phyloP scores from a whole-genome alignment of 2,797 vertebrate genomes.

The Distichodus sexfasciatus region DNA sequence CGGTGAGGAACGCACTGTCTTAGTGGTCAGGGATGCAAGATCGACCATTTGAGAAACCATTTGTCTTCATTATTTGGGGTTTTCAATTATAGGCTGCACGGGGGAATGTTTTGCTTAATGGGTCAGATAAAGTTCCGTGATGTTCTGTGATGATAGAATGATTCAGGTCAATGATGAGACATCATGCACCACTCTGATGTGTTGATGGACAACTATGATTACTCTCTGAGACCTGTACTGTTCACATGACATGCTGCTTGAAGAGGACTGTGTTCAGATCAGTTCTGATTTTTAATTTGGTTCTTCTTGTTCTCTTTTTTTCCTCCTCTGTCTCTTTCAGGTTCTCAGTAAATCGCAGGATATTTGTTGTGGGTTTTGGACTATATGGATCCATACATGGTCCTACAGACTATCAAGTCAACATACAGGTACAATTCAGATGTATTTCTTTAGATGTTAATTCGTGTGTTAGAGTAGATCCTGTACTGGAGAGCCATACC shows the following conservation, averaged over 20 bases:
- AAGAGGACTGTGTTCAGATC: neutral
- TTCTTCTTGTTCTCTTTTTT: neutral
- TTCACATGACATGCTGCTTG: neutral
- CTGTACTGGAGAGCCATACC: too few species aligned
- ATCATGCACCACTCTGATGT: neutral
- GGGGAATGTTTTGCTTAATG: too few species aligned
- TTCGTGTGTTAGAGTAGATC: neutral
- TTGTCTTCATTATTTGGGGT: too few species aligned
- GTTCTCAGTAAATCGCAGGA: slow-evolving; percentile 94
- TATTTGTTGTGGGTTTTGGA: slow-evolving; percentile 95
- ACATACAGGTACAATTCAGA: slow-evolving; percentile 85
- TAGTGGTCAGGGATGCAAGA: too few species aligned
- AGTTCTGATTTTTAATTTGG: neutral
- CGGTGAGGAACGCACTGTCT: too few species aligned
- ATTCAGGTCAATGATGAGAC: neutral
- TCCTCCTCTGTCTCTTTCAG: slow-evolving; percentile 60
- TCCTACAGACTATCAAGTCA: slow-evolving; percentile 97
- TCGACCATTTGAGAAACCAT: too few species aligned
- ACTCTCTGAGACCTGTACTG: neutral
- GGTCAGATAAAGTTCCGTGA: too few species aligned
- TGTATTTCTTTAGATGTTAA: neutral
- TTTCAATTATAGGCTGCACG: too few species aligned
- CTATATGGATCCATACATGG: slow-evolving; percentile 97
- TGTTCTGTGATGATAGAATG: too few species aligned
- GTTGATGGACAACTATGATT: neutral